Evolutionary conservation across 2,888 invertebrate genomes (phyloP), one percentile per base, ranked within the genome.

Genomic region (Octonoba sinensis): DNA sequence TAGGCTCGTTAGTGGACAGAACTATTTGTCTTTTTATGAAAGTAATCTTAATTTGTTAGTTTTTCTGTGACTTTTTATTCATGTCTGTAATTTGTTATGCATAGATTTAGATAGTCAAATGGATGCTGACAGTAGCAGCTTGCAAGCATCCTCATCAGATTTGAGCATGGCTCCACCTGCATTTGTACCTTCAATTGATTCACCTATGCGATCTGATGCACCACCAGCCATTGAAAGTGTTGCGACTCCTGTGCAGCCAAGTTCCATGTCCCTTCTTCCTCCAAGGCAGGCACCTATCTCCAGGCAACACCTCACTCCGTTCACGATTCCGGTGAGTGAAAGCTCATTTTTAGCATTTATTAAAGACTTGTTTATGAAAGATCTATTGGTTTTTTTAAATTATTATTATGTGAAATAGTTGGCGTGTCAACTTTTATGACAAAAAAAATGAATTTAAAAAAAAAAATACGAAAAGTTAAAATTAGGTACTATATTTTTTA

Each of bases 281-380:
- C 65, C 72, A 6, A 66, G 84, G 20, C 69, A 77, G 46, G 27
- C 74, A 13, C 83, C 83, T 6, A 56, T 66, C 1, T 51, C 60
- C 27, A 47, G 84, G 44, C 83, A 86, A 67, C 87, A 87, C 75
- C 86, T 88, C 3, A 85, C 87, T 22, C 88, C 88, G 3, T 88
- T 88, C 81, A 84, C 86, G 62, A 84, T 87, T 24, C 86, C 86
- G 83, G 87, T 87, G 84, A 86, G 86, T 84, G 27, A 51, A 18
- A 77, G 8, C 11, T 36, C 6, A 36, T 36, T 11, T 36, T 36
- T 36, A 36, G 8, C 1, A 11, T 11, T 71, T 1, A 18, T 59
- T 22, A 49, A 16, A 20, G n/a, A 11, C 11, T 11, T 4, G 11
- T 36, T 36, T 8, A 20, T 56, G 4, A 15, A 56, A 56, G 11